Evolutionary conservation across 2,888 invertebrate genomes (phyloP).

Genomic region (Drosophila mimica): DNA sequence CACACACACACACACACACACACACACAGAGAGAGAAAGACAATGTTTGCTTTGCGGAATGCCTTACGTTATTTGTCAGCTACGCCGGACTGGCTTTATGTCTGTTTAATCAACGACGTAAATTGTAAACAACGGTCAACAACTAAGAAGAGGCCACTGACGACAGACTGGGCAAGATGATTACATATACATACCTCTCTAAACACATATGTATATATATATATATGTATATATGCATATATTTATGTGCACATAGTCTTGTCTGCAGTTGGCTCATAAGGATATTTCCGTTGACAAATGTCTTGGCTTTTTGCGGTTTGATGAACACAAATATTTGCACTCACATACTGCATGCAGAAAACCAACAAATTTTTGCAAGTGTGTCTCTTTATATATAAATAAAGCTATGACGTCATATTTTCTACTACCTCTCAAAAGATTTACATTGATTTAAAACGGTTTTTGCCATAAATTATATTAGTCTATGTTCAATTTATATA

Average conservation of each 20-base stretch:
- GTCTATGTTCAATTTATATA: too few relatives aligned
- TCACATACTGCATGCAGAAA: slow-evolving; percentile 50
- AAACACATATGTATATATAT: neutral
- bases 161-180: neutral
- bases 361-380: slow-evolving; percentile 44
- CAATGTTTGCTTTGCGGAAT: slow-evolving; percentile 52
- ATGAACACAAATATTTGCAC: slow-evolving; percentile 68
- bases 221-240: neutral
- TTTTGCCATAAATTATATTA: too few relatives aligned
- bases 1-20: slow-evolving; percentile 8
- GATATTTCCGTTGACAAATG: slow-evolving; percentile 57
- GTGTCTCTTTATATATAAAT: neutral
- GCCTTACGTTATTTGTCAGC: slow-evolving; percentile 55
- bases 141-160: slow-evolving; percentile 35
- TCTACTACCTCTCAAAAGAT: neutral
- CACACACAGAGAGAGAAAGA: slow-evolving; percentile 16
- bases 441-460: neutral
- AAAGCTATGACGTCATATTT: slow-evolving; percentile 29
- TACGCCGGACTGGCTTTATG: slow-evolving; percentile 58
- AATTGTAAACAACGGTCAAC: slow-evolving; percentile 72
- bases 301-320: slow-evolving; percentile 74
- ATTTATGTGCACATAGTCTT: neutral
- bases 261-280: slow-evolving; percentile 18
- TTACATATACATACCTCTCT: slow-evolving; percentile 1
- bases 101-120: slow-evolving; percentile 75